These are phyloP conservation scores for Phrynosoma platyrhinos DNA, from an alignment of 2,113 vertebrate species.

Conservation along the genomic window DNA sequence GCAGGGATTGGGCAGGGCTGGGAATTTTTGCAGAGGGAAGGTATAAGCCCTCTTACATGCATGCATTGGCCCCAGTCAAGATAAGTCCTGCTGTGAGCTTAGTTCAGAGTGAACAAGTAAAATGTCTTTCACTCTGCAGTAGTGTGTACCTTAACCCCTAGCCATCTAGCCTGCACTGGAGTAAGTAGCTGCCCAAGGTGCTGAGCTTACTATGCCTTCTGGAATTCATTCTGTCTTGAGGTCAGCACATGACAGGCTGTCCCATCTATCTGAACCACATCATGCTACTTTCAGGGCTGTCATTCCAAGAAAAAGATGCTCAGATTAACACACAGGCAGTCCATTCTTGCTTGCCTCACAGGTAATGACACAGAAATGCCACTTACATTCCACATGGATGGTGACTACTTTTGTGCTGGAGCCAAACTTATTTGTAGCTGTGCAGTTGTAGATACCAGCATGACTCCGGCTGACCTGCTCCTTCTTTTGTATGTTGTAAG, in stretches of 20 bases:
- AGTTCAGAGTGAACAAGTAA: neutral
- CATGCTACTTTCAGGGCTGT: no score
- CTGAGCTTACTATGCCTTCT: neutral
- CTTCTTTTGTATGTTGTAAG: conserved; percentile 15
- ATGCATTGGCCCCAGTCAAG: no score
- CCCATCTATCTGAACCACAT: neutral
- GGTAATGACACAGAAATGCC: neutral
- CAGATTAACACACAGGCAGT: neutral
- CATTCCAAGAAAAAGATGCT: neutral
- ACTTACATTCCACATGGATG: conserved; percentile 73
- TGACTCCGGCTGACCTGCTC: conserved; percentile 57
- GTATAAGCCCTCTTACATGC: neutral
- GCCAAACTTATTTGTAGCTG: conserved; percentile 62
- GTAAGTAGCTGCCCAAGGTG: neutral
- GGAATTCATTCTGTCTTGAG: neutral
- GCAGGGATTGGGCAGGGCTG: neutral
- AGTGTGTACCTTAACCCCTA: no score
- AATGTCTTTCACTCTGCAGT: no score
- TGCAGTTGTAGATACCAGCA: conserved; percentile 61
- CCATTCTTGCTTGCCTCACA: neutral
- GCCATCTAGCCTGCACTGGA: neutral
- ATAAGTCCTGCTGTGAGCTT: neutral
- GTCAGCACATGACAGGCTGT: neutral
- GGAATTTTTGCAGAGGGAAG: neutral
- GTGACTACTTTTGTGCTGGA: conserved; percentile 51